Evolutionary conservation across 2,113 vertebrate species (phyloP).

Genomic region (Chaetura pelagica): DNA sequence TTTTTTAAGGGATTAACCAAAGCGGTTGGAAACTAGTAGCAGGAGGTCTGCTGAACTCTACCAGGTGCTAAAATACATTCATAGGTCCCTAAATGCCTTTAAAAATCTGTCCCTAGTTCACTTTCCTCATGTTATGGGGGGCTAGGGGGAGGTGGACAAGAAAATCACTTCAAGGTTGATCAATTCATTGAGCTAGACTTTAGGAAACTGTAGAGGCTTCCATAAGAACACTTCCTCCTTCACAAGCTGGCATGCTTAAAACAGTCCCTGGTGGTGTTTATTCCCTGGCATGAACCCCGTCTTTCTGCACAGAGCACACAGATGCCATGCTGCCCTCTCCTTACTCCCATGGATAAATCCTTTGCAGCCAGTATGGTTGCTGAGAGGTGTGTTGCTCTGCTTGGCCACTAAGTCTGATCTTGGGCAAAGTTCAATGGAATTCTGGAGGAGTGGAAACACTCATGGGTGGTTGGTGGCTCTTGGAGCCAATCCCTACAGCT

Average conservation of each 20-base stretch:
- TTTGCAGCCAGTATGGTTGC: background rate
- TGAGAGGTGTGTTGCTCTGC: background rate
- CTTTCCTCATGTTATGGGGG: background rate
- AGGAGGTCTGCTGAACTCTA: background rate
- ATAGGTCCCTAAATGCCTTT: background rate
- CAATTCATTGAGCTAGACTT: background rate
- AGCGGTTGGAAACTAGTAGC: background rate
- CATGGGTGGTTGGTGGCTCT: background rate
- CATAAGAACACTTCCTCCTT: background rate
- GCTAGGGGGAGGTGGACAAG: too few relatives aligned
- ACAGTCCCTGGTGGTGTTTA: background rate
- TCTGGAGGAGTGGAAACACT: background rate
- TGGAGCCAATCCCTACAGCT: background rate
- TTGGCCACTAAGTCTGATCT: background rate
- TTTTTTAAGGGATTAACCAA: background rate
- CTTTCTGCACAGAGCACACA: background rate
- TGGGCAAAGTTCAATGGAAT: background rate
- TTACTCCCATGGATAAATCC: background rate
- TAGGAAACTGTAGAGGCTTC: background rate
- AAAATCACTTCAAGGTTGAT: background rate
- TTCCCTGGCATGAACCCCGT: rapidly evolving
- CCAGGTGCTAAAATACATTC: background rate
- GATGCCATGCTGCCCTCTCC: background rate
- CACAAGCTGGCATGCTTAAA: background rate
- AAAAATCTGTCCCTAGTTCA: background rate